phyloP scores from a whole-genome alignment of 2,113 vertebrate genomes.

The Noturus placidus region DNA sequence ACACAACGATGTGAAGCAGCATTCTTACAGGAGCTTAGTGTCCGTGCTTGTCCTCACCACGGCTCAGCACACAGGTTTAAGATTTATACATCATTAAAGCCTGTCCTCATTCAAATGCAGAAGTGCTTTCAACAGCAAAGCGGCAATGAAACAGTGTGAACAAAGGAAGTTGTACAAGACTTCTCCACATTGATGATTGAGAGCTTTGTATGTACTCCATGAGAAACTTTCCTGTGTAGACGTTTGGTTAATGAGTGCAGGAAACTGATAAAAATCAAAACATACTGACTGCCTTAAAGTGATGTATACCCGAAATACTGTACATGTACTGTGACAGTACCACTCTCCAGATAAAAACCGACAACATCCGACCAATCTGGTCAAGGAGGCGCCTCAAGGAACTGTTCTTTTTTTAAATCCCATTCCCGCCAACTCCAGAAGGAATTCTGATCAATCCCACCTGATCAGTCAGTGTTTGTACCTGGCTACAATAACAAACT shows the following conservation, averaged over 20 bases:
- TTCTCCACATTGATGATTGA: background rate
- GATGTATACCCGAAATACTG: background rate
- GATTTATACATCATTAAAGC: background rate
- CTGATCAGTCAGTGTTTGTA: background rate
- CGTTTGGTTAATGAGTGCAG: background rate
- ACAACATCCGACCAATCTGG: background rate
- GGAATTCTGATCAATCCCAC: background rate
- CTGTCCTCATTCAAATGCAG: background rate
- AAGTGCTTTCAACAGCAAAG: background rate
- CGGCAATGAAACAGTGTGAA: background rate
- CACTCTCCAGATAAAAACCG: background rate
- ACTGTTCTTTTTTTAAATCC: background rate
- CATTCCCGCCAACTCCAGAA: background rate
- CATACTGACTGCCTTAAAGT: background rate
- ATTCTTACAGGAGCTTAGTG: background rate
- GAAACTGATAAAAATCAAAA: background rate
- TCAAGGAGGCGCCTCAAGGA: background rate
- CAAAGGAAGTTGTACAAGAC: background rate
- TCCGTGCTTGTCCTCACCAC: background rate
- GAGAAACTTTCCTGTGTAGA: slow-evolving; percentile 2
- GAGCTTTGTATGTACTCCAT: background rate
- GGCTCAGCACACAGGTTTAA: background rate
- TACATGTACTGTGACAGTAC: background rate
- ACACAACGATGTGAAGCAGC: background rate
- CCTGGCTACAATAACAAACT: background rate